phyloP scores from a whole-genome alignment of 2,888 invertebrate species.

The Drosophila pseudotalamancana region DNA sequence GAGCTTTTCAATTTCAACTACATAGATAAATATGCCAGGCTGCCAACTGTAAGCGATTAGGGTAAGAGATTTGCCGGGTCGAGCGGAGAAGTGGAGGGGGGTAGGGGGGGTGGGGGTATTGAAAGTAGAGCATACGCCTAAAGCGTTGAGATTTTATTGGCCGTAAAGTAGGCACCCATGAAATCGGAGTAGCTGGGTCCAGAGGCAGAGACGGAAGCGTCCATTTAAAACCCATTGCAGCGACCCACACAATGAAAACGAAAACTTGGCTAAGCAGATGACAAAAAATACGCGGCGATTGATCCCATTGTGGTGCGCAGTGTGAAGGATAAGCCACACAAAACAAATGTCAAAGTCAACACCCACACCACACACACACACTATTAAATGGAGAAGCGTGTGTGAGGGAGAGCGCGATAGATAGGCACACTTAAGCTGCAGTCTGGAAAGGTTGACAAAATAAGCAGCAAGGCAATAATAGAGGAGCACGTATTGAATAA shows the following conservation, averaged over 20 bases:
- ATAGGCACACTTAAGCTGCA: constrained; percentile 49
- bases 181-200: constrained; percentile 54
- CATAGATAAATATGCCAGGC: constrained; percentile 71
- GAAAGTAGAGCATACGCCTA: constrained; percentile 38
- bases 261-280: constrained; percentile 74
- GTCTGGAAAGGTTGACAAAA: constrained; percentile 48
- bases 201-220: constrained; percentile 22
- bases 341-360: constrained; percentile 80
- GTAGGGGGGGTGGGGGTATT: neutral
- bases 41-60: constrained; percentile 61
- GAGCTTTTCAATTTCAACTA: constrained; percentile 72
- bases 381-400: neutral
- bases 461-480: constrained; percentile 42
- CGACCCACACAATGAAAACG: constrained; percentile 66
- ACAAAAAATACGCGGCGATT: constrained; percentile 70
- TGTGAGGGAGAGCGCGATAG: neutral
- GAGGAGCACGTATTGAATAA: constrained; percentile 10
- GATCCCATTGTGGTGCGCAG: constrained; percentile 58
- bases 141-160: constrained; percentile 77
- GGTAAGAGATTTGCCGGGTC: constrained; percentile 3
- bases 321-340: constrained; percentile 75
- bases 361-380: constrained; percentile 48
- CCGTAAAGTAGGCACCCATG: constrained; percentile 71
- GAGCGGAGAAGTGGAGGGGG: no score
- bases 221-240: constrained; percentile 74